These are phyloP conservation scores for Melanchra persicariae DNA, from an alignment of 2,888 invertebrate species.

Conservation along the genomic window DNA sequence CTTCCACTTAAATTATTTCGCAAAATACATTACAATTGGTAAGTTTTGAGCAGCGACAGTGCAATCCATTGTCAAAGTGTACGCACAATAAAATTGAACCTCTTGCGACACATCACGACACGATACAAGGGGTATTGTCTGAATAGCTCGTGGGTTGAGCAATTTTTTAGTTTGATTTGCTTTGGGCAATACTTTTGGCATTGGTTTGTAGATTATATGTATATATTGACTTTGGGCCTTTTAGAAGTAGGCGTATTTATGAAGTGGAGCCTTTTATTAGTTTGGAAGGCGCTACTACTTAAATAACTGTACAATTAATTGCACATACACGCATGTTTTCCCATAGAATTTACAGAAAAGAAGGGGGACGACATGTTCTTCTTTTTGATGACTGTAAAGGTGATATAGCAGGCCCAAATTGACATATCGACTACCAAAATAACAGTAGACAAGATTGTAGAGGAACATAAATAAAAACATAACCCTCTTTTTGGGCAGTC, in stretches of 20 bases:
- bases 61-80: slow-evolving; percentile 74
- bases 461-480: no score
- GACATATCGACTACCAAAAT: no score
- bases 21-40: slow-evolving; percentile 57
- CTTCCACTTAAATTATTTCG: slow-evolving; percentile 44
- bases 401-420: no score
- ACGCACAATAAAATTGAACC: slow-evolving; percentile 69
- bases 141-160: slow-evolving; percentile 35
- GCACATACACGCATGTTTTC: no score
- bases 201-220: slow-evolving; percentile 42
- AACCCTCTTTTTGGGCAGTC: not conserved
- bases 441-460: no score
- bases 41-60: slow-evolving; percentile 54
- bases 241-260: slow-evolving; percentile 5
- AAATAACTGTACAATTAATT: no score
- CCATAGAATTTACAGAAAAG: not conserved
- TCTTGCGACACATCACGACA: slow-evolving; percentile 50
- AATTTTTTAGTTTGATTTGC: slow-evolving; percentile 52
- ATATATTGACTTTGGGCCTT: not conserved
- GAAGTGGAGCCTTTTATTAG: not conserved
- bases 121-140: slow-evolving; percentile 62
- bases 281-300: no score
- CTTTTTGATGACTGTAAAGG: no score
- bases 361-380: not conserved
- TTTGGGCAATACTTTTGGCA: slow-evolving; percentile 47